Evolutionary conservation across 53 echinoderm and acorn worm genomes (phyloP).

Genomic region (Echinarachnius parma): DNA sequence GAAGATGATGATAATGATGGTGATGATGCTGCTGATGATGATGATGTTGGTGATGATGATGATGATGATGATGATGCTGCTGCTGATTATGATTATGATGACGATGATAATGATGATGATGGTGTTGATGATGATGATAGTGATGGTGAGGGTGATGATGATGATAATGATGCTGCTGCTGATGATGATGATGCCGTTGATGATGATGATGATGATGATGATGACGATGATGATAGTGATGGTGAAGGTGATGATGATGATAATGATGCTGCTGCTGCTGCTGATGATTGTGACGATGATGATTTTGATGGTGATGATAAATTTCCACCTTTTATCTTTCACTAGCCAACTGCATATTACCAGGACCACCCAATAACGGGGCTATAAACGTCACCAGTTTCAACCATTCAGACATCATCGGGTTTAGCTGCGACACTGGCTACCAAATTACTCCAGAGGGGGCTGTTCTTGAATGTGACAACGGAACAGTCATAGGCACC

Average conservation of each 20-base stretch:
- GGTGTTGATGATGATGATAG: constrained; percentile 7
- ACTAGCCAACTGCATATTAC: constrained; percentile 70
- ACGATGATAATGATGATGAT: constrained; percentile 24
- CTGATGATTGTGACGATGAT: not conserved
- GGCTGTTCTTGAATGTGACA: constrained; percentile 44
- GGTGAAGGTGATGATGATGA: constrained; percentile 28
- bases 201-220: constrained; percentile 25
- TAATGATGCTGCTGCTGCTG: not conserved
- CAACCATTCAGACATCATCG: constrained; percentile 59
- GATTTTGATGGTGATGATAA: not conserved
- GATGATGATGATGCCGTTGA: constrained; percentile 22
- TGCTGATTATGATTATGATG: constrained; percentile 7
- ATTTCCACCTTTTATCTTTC: not conserved
- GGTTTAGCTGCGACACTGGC: constrained; percentile 57
- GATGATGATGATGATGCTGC: no score
- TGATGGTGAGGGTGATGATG: constrained; percentile 24
- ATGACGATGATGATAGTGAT: constrained; percentile 2
- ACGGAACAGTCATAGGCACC: constrained; percentile 51
- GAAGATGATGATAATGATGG: not conserved
- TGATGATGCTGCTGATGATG: not conserved
- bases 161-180: constrained; percentile 6
- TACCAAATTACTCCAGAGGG: constrained; percentile 53
- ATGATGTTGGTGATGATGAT: no score
- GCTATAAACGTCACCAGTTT: constrained; percentile 46
- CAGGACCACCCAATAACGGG: constrained; percentile 51